Base-by-base conservation (phyloP, 2,888 invertebrate species). In the Gisinianus flammeolus region DNA sequence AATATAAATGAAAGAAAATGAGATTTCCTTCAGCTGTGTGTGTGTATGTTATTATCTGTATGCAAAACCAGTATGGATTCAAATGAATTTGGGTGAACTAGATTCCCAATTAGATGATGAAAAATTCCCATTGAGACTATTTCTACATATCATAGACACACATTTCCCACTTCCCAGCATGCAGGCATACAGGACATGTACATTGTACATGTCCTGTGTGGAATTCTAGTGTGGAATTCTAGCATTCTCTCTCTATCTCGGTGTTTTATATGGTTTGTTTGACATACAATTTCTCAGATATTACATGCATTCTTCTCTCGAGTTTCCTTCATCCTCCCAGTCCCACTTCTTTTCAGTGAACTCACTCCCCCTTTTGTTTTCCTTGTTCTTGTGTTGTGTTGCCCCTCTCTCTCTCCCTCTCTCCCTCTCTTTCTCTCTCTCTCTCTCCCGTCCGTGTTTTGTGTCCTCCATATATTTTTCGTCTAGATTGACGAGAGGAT, bases 291-390 rank as follows among this genome's bases (percentile, higher is more conserved):
- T 58, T 58, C 35, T 44, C 70, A 62, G 58, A 79, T 79, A 79
- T 79, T 79, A 79, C 79, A 79, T 66, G 75, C 30, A 79, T 79
- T 79, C 79, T 67, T 77, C 70, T 24, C 19, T 30, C 71, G 16
- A 62, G 52, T 54, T 67, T 22, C 31, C 58, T 58, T 22, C 22
- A 58, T 56, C 28, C 30, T 73, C 33, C 28, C 62, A 26, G 4
- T 31, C 62, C 31, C 73, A n/a, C 22, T 30, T 58, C 72, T 12
- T 31, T 54, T 31, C 31, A n/a, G 19, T 22, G 28, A 1, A 4
- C 35, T n/a, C 12, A 69, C 0, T 35, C 35, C 16, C 24, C 35
- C 16, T 67, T 28, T 44, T 16, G 10, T 44, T 44, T 44, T 44
- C 52, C 22, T n/a, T 56, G 19, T 56, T 56, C 56, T 3, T 56